Percentiles rank a stretch among this genome's conserved stretches.
Evolutionary conservation across 2,888 invertebrate genomes (phyloP).

Genomic region (Suillia variegata): DNA sequence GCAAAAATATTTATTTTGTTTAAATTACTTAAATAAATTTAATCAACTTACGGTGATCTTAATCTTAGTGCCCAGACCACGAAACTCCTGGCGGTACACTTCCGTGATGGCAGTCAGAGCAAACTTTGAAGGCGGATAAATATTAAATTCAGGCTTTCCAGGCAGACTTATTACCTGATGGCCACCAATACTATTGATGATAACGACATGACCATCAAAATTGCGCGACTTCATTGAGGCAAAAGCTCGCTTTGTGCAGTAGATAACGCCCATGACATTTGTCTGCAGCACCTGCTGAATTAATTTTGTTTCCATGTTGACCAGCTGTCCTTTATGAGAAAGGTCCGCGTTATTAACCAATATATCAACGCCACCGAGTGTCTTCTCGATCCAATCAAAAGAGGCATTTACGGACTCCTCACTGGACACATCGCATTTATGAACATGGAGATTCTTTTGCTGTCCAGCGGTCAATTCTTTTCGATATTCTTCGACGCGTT

Average conservation of each 20-base stretch:
- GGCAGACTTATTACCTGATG: constrained; percentile 40
- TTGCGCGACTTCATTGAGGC: constrained; percentile 62
- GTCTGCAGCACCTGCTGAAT: constrained; percentile 58
- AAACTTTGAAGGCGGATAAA: too few species aligned
- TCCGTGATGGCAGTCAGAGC: too few species aligned
- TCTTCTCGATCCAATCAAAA: constrained; percentile 63
- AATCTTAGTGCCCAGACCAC: too few species aligned
- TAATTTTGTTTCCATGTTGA: constrained; percentile 33
- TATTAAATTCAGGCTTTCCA: too few species aligned
- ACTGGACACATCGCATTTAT: constrained; percentile 65
- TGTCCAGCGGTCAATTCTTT: too few species aligned
- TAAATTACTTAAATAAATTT: neutral
- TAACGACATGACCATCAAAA: too few species aligned
- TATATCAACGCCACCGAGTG: constrained; percentile 65
- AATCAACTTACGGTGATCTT: too few species aligned
- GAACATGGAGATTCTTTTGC: too few species aligned
- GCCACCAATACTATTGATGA: constrained; percentile 60
- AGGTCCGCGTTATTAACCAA: constrained; percentile 68
- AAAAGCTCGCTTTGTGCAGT: constrained; percentile 63
- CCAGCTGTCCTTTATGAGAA: constrained; percentile 36
- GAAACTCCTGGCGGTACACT: too few species aligned
- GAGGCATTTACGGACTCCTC: constrained; percentile 64
- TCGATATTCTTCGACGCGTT: too few species aligned
- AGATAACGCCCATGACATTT: too few species aligned
- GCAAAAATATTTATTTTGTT: neutral